Percentiles rank a stretch among this genome's conserved stretches.
Evolutionary conservation across 2,888 invertebrate genomes (phyloP).

Genomic region (Dyspetes luteomarginatus): DNA sequence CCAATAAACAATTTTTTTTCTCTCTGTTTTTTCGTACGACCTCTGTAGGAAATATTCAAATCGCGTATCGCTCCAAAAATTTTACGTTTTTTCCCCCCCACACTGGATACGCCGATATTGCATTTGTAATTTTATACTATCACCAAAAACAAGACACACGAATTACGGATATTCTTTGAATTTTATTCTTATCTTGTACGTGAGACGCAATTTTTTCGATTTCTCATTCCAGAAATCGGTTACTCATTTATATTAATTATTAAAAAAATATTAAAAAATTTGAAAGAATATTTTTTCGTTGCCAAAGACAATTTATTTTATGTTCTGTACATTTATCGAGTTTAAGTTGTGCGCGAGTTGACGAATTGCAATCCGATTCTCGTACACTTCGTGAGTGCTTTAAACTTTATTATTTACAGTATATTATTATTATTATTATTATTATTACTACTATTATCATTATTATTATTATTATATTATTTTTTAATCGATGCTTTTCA

Average conservation of each 20-base stretch:
- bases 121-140: slow-evolving; percentile 40
- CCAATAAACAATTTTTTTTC: slow-evolving; percentile 74
- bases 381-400: slow-evolving; percentile 64
- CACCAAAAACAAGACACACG: slow-evolving; percentile 2
- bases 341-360: slow-evolving; percentile 61
- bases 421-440: slow-evolving; percentile 42
- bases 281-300: slow-evolving; percentile 67
- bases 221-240: slow-evolving; percentile 19
- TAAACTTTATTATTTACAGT: slow-evolving; percentile 64
- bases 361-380: slow-evolving; percentile 38
- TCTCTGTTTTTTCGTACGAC: background rate
- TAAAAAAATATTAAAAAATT: slow-evolving; percentile 36
- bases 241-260: slow-evolving; percentile 25
- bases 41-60: background rate
- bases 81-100: background rate
- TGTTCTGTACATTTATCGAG: slow-evolving; percentile 67
- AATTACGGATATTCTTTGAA: slow-evolving; percentile 19
- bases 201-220: slow-evolving; percentile 28
- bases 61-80: background rate
- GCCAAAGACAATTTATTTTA: slow-evolving; percentile 75
- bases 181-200: slow-evolving; percentile 1
- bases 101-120: slow-evolving; percentile 10
- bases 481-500: slow-evolving; percentile 50
- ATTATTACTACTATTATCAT: slow-evolving; percentile 26
- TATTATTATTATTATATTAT: slow-evolving; percentile 50